A percentile compares a stretch with the other conserved stretches of the same genome.
These are phyloP conservation scores for Leucoraja erinaceus DNA, from an alignment of 2,113 vertebrate genomes.

Conservation along the genomic window DNA sequence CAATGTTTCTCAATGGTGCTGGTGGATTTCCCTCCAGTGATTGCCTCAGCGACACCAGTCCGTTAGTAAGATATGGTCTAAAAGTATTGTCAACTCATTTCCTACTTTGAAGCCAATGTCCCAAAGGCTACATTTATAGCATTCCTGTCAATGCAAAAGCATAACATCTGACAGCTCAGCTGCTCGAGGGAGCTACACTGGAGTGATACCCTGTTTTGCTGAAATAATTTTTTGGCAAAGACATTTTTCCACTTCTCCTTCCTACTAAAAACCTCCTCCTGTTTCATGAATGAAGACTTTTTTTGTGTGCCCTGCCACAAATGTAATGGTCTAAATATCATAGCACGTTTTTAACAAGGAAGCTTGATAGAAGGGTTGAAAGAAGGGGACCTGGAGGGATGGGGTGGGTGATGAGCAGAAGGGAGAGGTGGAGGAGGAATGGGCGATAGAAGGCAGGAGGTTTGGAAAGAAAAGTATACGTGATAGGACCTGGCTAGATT, in stretches of 20 bases:
- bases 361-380: background rate
- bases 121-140: slow-evolving; percentile 24
- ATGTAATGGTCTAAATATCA: background rate
- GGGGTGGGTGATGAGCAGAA: too few species aligned
- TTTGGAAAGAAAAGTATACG: too few species aligned
- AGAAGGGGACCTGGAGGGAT: too few species aligned
- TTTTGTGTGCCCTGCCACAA: too few species aligned
- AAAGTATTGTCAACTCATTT: background rate
- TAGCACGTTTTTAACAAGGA: background rate
- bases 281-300: background rate
- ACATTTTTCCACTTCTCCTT: background rate
- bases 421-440: too few species aligned
- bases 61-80: slow-evolving; percentile 17
- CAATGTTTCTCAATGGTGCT: slow-evolving; percentile 6
- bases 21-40: slow-evolving; percentile 6
- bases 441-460: too few species aligned
- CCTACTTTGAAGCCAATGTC: background rate
- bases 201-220: background rate
- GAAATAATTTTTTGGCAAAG: background rate
- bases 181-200: background rate
- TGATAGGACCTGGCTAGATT: too few species aligned
- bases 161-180: background rate
- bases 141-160: background rate
- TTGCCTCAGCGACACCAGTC: background rate
- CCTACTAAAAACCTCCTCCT: background rate